Base-by-base conservation (phyloP, 2,113 vertebrate genomes). In the Haemorhous mexicanus region DNA sequence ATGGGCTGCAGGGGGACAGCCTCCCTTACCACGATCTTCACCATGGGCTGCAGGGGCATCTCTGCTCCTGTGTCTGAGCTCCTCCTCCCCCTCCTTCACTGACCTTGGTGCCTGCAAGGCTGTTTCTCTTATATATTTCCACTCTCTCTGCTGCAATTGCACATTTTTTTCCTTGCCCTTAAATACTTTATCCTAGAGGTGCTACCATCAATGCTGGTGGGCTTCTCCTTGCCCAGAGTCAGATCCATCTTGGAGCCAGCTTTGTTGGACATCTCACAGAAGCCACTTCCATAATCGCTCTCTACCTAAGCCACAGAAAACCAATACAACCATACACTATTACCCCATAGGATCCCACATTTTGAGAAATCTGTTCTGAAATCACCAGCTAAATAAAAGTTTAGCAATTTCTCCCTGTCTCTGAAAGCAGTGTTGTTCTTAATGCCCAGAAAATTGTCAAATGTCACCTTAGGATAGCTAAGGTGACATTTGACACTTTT, bases 241-340 rank as follows among this genome's bases (percentile, higher is more conserved):
- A 16, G 6, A 19, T 41, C 44, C 6, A 1, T 28, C 64, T 18
- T 50, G 16, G 30, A 68, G 24, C 24, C 7, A 7, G 33, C 8
- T 64, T 22, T 35, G 16, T 47, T 6, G 2, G 16, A 16, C 16
- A 28, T 49, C 23, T 66, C 27, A 39, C 17, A 61, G 13, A 61
- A 77, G 20, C 4, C 35, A 27, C 3, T 32, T 15, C 32, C 26
- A 35, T 6, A 67, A 20, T 6, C 1, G 4, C 3, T 44, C 1
- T 5, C 24, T 35, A 32, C 13, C 14, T 50, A 41, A 62, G 33
- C 41, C 32, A 32, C 16, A 33, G 20, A 67, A 77, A 56, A 14
- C 24, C 7, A 44, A 27, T 21, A 21, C 11, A n/a, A 18, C 8
- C 32, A 52, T 39, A 21, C 18, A 52, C 7, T 22, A 58, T 26